Base-by-base conservation (phyloP, 2,113 vertebrate genomes). In the Syngnathus floridae region DNA sequence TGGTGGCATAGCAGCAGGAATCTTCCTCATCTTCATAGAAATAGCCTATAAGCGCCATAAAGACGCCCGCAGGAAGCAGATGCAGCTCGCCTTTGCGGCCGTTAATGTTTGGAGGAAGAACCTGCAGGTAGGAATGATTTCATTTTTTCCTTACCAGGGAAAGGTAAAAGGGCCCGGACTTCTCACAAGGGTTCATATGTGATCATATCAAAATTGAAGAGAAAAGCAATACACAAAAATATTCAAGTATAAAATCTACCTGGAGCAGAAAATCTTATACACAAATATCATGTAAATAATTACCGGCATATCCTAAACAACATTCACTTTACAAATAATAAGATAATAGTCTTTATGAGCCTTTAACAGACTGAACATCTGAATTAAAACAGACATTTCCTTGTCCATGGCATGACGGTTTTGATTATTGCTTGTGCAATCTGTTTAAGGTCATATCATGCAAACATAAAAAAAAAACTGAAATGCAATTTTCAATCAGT, bases 31-130 rank as follows among this genome's bases (percentile, higher is more conserved):
- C 90, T 99, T 99, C 88, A 99, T 99, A 41, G 97, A 99, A 84
- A 99, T 99, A 46, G 97, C 97, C 64, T 99, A 99, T 84, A 99
- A 99, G 86, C 93, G 97, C 51, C 97, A 99, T 90, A 99, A 99
- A 90, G 97, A 99, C 21, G 96, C 97, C 19, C 94, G 97, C 80
- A 92, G 97, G 88, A 99, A 99, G 93, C 97, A 99, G 94, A 99
- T 99, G 97, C 97, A 99, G 93, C 91, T 99, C 82, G 97, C 97
- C 82, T 99, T 99, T 72, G 96, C 97, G 0, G 97, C 97, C 31
- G 97, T 98, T 88, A 99, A 99, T 62, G 97, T 99, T 70, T 99
- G 97, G 96, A 93, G 96, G 87, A 99, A 99, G 92, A 99, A 99
- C 91, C 92, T 99, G 88, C 97, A 99, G 97, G 97, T 99, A 98